Base-by-base conservation (phyloP, 2,888 invertebrate species). In the Rhingia rostrata region DNA sequence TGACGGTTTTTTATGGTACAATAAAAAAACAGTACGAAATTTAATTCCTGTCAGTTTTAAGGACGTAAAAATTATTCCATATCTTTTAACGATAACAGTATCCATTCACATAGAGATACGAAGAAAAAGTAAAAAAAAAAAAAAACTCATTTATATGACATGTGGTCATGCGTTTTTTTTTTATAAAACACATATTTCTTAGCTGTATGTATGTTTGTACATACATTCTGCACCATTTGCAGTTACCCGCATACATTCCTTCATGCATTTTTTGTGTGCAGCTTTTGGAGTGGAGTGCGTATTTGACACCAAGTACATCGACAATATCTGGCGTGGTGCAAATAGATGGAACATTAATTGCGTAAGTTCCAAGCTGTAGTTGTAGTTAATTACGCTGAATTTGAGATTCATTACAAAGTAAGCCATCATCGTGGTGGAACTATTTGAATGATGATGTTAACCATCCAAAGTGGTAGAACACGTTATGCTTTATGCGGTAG, bases 361-460 rank as follows among this genome's bases (percentile, higher is more conserved):
- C 70, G 70, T 60, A 70, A 70, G 49, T 39, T 51, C 22, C 32
- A 12, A 32, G 49, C 39, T 32, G 47, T 37, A 58, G 30, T n/a
- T 70, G 47, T 32, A 12, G 49, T 58, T 60, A 70, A 70, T 70
- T 70, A 51, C 70, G 39, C 33, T 51, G 49, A 37, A 47, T 39
- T 37, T 47, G 6, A 53, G 32, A 41, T 53, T 35, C 54, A 47
- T 37, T 32, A 30, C 30, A 12, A 47, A 58, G 69, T 58, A 58
- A 58, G 69, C 56, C 69, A 69, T 58, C 69, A 69, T 56, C 30
- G 37, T 47, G 30, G 5, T 22, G 6, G 22, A 63, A n/a, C 35
- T 63, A 63, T 63, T 63, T 47, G 6, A 22, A 63, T 63, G 47
- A 63, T 49, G 61, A 63, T 47, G 47, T 14, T 22, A 9, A 9